phyloP scores from a whole-genome alignment of 2,888 invertebrate species.

The Smittia sp. region DNA sequence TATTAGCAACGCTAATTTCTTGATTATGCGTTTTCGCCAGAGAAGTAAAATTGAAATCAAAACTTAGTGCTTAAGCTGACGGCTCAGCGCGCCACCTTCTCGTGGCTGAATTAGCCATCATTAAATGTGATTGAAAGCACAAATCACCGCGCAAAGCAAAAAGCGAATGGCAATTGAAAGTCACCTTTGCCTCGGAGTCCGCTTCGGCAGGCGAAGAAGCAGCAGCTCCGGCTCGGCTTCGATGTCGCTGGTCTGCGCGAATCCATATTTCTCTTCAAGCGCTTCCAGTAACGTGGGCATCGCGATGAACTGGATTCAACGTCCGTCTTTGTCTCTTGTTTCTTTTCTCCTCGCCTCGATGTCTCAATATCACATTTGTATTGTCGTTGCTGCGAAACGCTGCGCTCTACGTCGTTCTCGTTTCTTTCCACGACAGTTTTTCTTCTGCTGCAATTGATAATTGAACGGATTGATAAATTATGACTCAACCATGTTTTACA shows the following conservation, averaged over 20 bases:
- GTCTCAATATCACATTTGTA: constrained; percentile 38
- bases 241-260: constrained; percentile 57
- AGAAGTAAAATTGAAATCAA: background rate
- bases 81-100: background rate
- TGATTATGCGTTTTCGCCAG: constrained; percentile 22
- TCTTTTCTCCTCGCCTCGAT: constrained; percentile 21
- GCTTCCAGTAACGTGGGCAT: constrained; percentile 92
- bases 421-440: background rate
- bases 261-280: constrained; percentile 80
- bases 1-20: constrained; percentile 14
- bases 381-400: background rate
- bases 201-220: constrained; percentile 82
- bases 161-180: background rate
- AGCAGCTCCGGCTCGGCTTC: constrained; percentile 52
- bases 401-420: background rate
- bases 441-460: constrained; percentile 4
- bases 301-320: background rate
- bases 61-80: background rate
- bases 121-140: background rate
- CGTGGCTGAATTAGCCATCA: background rate
- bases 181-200: constrained; percentile 63
- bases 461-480: background rate
- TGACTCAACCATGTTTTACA: background rate
- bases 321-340: background rate
- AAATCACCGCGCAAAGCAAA: background rate